These are phyloP conservation scores for Holothuria leucospilota DNA, from an alignment of 53 echinoderm and acorn worm species.

Conservation along the genomic window DNA sequence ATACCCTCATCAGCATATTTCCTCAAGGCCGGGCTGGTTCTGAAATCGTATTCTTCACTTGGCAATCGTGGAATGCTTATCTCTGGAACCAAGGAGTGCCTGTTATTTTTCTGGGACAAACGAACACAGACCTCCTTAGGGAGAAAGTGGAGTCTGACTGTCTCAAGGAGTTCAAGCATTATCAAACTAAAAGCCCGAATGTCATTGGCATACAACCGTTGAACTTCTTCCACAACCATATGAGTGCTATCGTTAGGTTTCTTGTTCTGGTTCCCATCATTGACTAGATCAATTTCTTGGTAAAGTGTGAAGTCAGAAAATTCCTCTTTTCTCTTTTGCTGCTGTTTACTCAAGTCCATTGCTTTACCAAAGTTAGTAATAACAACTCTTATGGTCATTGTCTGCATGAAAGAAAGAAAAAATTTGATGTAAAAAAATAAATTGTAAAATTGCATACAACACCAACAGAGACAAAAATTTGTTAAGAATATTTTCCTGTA, in stretches of 20 bases:
- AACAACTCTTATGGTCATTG: slow-evolving; percentile 80
- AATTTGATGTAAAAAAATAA: neutral
- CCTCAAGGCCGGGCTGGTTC: slow-evolving; percentile 30
- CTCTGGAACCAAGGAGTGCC: neutral
- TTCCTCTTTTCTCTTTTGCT: slow-evolving; percentile 35
- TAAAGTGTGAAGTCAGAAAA: slow-evolving; percentile 56
- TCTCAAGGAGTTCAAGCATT: slow-evolving; percentile 84
- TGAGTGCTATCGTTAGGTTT: slow-evolving; percentile 15
- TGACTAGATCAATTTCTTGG: slow-evolving; percentile 46
- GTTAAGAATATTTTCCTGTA: too few species aligned
- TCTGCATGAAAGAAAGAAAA: slow-evolving; percentile 64
- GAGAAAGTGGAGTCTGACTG: slow-evolving; percentile 28
- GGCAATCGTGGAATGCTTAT: slow-evolving; percentile 43
- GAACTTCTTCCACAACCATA: slow-evolving; percentile 58
- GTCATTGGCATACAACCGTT: slow-evolving; percentile 75
- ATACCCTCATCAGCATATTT: slow-evolving; percentile 23
- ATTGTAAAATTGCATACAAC: slow-evolving; percentile 39
- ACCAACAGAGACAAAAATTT: neutral
- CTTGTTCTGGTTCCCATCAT: slow-evolving; percentile 9
- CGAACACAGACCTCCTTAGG: slow-evolving; percentile 24
- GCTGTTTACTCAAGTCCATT: slow-evolving; percentile 75
- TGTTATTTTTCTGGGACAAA: neutral
- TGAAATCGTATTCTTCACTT: slow-evolving; percentile 45
- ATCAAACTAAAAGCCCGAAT: slow-evolving; percentile 94
- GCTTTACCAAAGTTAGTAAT: slow-evolving; percentile 91